A percentile compares a stretch with the other conserved stretches of the same genome.
Conservation (phyloP, 2,113 vertebrate species). For the Meles meles region DNA sequence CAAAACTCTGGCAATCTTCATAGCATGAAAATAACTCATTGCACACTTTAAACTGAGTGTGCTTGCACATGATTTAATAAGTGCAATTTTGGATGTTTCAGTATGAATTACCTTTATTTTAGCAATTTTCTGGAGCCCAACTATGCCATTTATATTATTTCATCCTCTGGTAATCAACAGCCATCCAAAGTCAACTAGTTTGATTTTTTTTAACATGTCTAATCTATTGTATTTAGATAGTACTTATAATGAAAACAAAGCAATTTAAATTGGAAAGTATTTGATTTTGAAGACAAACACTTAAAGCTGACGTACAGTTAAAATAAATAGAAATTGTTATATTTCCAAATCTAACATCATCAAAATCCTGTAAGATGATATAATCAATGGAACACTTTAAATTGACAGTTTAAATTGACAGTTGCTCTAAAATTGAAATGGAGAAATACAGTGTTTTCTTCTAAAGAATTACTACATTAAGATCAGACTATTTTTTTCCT, state of each 20-base stretch:
- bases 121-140: background rate
- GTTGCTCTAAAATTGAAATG: conserved; percentile 46
- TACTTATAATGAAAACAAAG: background rate
- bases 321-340: background rate
- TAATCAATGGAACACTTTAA: background rate
- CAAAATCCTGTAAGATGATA: background rate
- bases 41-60: background rate
- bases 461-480: conserved; percentile 11
- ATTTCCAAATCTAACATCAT: background rate
- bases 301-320: background rate
- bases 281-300: background rate
- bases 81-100: background rate
- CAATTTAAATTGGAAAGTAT: background rate
- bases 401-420: background rate
- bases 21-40: background rate
- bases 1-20: background rate
- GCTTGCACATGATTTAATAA: background rate
- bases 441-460: background rate
- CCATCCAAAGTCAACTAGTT: background rate
- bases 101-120: background rate
- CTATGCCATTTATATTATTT: background rate
- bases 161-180: background rate
- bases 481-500: background rate
- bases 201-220: background rate
- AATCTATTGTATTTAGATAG: background rate